A percentile compares a stretch with the other conserved stretches of the same genome.
Evolutionary conservation across 2,113 vertebrate species (phyloP).

Genomic region (Guaruba guarouba): DNA sequence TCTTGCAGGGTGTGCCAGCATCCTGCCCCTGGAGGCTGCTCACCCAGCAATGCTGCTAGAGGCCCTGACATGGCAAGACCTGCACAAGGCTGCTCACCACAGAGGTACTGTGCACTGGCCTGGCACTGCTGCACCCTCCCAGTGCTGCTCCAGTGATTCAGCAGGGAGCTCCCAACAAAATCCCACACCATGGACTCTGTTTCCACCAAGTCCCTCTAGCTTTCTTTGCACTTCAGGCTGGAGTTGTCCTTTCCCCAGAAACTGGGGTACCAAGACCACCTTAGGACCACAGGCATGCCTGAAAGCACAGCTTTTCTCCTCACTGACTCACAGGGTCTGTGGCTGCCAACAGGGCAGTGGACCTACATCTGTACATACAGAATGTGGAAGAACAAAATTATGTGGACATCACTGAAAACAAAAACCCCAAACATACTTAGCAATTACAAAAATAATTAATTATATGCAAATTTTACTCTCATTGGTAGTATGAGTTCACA

Average conservation of each 20-base stretch:
- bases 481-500: neutral
- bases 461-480: neutral
- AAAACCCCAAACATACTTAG: neutral
- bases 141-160: neutral
- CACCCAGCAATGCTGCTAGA: neutral
- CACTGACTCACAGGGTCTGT: neutral
- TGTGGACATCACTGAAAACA: neutral
- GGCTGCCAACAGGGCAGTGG: neutral
- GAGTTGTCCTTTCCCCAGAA: neutral
- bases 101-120: rapidly evolving
- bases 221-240: neutral
- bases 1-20: neutral
- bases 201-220: neutral
- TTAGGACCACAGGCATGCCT: neutral
- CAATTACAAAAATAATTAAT: neutral
- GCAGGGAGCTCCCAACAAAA: neutral
- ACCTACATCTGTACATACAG: neutral
- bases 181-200: rapidly evolving
- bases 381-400: neutral
- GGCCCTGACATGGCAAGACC: neutral
- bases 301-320: neutral
- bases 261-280: neutral
- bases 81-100: rapidly evolving
- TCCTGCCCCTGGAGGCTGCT: rapidly evolving
- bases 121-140: neutral